Evolutionary conservation across 2,113 vertebrate genomes (phyloP), one percentile per base, ranked within the genome.

Genomic region (Gnathonemus echidnorhynchus): DNA sequence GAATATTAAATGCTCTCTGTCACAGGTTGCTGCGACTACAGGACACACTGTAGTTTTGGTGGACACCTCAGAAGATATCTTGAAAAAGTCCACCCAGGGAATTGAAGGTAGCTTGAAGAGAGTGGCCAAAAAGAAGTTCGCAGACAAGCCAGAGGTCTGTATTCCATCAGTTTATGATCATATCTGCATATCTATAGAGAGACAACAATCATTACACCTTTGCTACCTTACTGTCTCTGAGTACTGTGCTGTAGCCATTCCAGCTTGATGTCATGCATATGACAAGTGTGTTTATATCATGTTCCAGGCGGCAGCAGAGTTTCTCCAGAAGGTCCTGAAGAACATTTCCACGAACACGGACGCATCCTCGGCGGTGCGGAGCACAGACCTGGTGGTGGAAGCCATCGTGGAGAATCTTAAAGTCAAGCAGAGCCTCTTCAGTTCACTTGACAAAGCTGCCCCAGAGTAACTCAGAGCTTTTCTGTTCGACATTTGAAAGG

Each of bases 71-170:
- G 98, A 98, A 0, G 97, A 97, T 92, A 96, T 99, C 92, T 95
- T 99, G 90, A 97, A 96, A 49, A 99, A 98, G 56, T 95, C 98
- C 3, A 56, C 94, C 46, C 97, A 97, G 92, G 95, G 95, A 50
- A 98, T 99, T 27, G 97, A 98, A 92, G 96, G 96, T 50, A 99
- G 97, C 90, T 95, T 99, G 66, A 97, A 94, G 93, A 97, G 95
- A 94, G 94, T 99, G 89, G 94, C 94, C 39, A 99, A 99, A 96
- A 99, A 99, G 97, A 98, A 97, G 93, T 99, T 97, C 95, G 95
- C 97, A 0, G 98, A 99, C 87, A 97, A 98, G 50, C 97, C 97
- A 50, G 96, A 99, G 97, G 98, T 98, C 87, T 91, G 92, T 80
- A 19, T 42, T 45, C 84, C 56, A n/a, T 70, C 9, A 52, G 21